phyloP scores from a whole-genome alignment of 2,888 invertebrate genomes.

The Drosophila cognata region DNA sequence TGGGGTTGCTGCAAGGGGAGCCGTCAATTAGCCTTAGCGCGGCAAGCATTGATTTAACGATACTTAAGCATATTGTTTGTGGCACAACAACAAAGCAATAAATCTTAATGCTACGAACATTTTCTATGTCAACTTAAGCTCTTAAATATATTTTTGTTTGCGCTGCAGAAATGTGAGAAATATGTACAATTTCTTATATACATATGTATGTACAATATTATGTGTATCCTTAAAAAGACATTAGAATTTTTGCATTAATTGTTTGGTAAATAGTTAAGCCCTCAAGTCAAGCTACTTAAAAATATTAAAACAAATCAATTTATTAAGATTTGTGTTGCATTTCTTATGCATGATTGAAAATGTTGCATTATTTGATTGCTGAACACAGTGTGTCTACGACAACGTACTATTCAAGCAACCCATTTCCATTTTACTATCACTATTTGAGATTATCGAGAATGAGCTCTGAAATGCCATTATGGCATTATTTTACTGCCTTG shows the following conservation, averaged over 20 bases:
- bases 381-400: too few species aligned
- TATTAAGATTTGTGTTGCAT: not conserved
- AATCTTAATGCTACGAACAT: not conserved
- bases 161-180: not conserved
- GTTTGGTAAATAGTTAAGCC: not conserved
- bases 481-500: constrained; percentile 17
- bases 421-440: not conserved
- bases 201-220: not conserved
- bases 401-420: not conserved
- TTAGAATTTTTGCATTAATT: not conserved
- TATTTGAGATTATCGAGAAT: not conserved
- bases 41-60: constrained; percentile 17
- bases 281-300: not conserved
- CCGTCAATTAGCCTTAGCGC: constrained; percentile 11
- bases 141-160: not conserved
- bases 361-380: not conserved
- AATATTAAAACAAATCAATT: not conserved
- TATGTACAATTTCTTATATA: not conserved
- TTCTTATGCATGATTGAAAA: not conserved
- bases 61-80: constrained; percentile 11
- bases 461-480: constrained; percentile 15
- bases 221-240: not conserved
- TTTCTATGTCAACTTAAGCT: not conserved
- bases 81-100: constrained; percentile 13
- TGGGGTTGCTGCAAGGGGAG: not conserved